phyloP scores from a whole-genome alignment of 2,888 invertebrate genomes.

The Acronicta alni region DNA sequence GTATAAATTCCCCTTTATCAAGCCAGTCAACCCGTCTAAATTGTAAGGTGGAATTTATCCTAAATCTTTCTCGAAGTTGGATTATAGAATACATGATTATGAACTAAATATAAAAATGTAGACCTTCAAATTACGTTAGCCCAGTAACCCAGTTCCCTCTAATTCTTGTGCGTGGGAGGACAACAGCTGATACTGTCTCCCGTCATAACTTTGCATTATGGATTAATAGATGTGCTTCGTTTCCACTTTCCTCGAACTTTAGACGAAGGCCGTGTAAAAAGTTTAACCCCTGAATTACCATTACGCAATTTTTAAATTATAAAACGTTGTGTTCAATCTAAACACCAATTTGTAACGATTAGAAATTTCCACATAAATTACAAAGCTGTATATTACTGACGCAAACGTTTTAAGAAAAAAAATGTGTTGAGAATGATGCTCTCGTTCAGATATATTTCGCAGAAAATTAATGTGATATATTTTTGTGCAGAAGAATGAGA shows the following conservation, averaged over 20 bases:
- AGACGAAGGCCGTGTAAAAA: neutral
- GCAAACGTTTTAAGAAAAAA: too few relatives aligned
- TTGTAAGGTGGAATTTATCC: conserved; percentile 6
- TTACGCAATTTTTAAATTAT: neutral
- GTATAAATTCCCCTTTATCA: too few relatives aligned
- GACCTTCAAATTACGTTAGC: conserved; percentile 32
- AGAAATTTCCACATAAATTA: neutral
- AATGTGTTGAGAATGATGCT: too few relatives aligned
- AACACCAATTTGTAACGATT: neutral
- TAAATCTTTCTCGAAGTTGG: conserved; percentile 16
- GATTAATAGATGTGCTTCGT: conserved; percentile 20
- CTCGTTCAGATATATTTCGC: too few relatives aligned
- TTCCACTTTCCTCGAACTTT: conserved; percentile 3
- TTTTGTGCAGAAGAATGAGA: too few relatives aligned
- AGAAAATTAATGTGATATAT: too few relatives aligned
- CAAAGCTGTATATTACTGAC: too few relatives aligned
- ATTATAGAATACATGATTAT: conserved; percentile 30
- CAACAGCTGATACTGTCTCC: conserved; percentile 34
- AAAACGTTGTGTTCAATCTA: neutral
- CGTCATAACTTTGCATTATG: conserved; percentile 18
- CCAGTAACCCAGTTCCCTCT: conserved; percentile 37
- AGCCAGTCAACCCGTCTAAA: neutral
- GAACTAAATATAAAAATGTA: conserved; percentile 29
- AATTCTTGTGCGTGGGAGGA: conserved; percentile 39
- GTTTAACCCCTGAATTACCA: neutral